Base-by-base conservation (phyloP, 2,888 invertebrate species). In the Drosophila fulvimacula region DNA sequence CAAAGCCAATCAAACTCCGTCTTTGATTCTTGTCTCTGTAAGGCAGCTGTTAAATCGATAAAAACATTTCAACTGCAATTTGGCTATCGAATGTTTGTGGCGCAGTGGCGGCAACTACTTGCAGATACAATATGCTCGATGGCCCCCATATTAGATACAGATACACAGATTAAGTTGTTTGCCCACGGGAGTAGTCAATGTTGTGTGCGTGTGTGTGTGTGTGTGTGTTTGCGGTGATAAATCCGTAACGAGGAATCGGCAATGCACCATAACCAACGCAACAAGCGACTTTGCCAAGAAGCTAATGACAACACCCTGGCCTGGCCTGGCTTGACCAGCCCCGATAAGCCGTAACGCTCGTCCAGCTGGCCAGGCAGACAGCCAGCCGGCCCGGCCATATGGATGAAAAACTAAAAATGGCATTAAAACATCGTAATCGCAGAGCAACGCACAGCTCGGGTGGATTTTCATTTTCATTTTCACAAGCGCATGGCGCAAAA, bases 401-500 rank as follows among this genome's bases (percentile, higher is more conserved):
- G 85, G 88, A 79, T 79, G 84, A 55, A 67, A 79, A 79, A 73
- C 76, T 73, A 79, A 79, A 87, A 82, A 83, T 81, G 87, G 87
- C 89, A 88, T 86, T 88, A 79, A 76, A 72, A 69, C 75, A 78
- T 69, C 79, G 81, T 82, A 88, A 88, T 88, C 85, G 82, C 65
- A 81, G 71, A 7, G 42, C 52, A 73, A 59, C 57, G 63, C 67
- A 66, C 70, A 69, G 74, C 53, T 62, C 84, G 85, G 88, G 85
- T 88, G 72, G 82, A 75, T 88, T 87, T 88, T 82, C 81, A 72
- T 76, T 72, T 79, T 71, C 76, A 68, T 78, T 77, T 73, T 67
- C 67, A 69, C 73, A 69, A 64, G 77, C 76, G 69, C 69, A 81
- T 67, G 72, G 65, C 69, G 56, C 52, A 71, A 67, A 63, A 32